Percentiles rank a stretch among this genome's conserved stretches.
phyloP scores from a whole-genome alignment of 2,888 invertebrate genomes.

The Stramonita haemastoma region DNA sequence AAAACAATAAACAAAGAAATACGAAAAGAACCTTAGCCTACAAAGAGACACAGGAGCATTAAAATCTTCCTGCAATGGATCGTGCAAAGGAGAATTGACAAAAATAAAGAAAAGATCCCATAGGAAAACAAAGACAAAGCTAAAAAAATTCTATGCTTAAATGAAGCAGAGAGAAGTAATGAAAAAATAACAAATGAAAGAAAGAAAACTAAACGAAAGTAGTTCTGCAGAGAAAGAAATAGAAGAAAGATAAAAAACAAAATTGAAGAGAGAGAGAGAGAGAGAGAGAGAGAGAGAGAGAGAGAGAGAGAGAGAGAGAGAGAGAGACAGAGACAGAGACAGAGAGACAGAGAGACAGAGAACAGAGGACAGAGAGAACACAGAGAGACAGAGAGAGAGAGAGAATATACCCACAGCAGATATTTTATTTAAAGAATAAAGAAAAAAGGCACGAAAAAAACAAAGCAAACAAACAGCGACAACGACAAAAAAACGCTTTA shows the following conservation, averaged over 20 bases:
- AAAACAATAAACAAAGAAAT: too few relatives aligned
- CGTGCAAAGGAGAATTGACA: too few relatives aligned
- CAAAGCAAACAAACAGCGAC: too few relatives aligned
- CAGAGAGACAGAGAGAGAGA: background rate
- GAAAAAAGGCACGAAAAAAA: background rate
- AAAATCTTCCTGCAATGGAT: too few relatives aligned
- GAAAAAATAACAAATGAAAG: background rate
- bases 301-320: background rate
- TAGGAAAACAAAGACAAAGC: background rate
- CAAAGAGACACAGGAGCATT: too few relatives aligned
- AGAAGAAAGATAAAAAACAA: background rate
- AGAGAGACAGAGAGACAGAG: background rate
- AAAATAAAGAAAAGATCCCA: background rate
- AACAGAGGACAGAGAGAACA: background rate
- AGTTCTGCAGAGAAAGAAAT: background rate
- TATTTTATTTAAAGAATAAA: background rate
- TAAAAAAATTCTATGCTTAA: background rate
- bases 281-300: slow-evolving; percentile 17
- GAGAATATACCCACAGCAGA: background rate
- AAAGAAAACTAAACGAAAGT: background rate
- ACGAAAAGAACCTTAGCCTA: too few relatives aligned
- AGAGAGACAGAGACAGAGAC: background rate
- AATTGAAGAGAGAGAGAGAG: background rate
- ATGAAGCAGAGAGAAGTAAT: background rate
- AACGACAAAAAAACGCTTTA: too few relatives aligned